Evolutionary conservation across 2,113 vertebrate species (phyloP), one percentile per base, ranked within the genome.

Genomic region (Salvelinus alpinus): DNA sequence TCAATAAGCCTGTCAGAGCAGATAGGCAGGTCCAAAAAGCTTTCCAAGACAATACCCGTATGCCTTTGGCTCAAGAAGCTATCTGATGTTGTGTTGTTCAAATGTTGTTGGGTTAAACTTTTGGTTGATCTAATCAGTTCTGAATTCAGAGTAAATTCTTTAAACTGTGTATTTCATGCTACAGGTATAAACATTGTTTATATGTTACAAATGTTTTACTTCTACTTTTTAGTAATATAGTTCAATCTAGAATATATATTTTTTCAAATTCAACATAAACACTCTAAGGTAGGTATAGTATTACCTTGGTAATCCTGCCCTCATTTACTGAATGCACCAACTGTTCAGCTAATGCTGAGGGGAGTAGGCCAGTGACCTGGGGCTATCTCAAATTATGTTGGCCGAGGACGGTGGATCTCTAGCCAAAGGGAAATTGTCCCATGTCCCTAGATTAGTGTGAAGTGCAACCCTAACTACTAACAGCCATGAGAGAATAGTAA

Each of bases 1-100:
- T 71, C 57, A 76, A 78, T 80, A 75, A 79, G 77, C 74, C 68
- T 83, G 81, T 86, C 84, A 79, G 73, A 73, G 29, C 14, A 27
- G 18, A 47, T 44, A 29, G 29, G 22, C 29, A 38, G 31, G 66
- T 34, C 66, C 66, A 68, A 68, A 34, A 68, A 25, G 31, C 66
- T 38, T 68, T 68, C 31, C 31, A 54, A 54, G 66, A 62, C n/a
- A 62, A 62, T 22, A 22, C 18, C 31, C 51, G 18, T 13, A 18
- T 54, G 51, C 14, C 8, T 44, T 44, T 44, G 38, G 38, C 51
- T 54, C 51, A 54, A 54, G 14, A 54, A 4, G 14, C 14, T 54
- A 18, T 18, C 16, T 18, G 5, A 16, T 13, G 12, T 16, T 54
- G 51, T 18, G 51, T 54, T 54, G 13, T 54, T 54, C 14, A 54